Evolutionary conservation across 1,140 invertebrate genomes (phyloP).

Genomic region (Centruroides vittatus): DNA sequence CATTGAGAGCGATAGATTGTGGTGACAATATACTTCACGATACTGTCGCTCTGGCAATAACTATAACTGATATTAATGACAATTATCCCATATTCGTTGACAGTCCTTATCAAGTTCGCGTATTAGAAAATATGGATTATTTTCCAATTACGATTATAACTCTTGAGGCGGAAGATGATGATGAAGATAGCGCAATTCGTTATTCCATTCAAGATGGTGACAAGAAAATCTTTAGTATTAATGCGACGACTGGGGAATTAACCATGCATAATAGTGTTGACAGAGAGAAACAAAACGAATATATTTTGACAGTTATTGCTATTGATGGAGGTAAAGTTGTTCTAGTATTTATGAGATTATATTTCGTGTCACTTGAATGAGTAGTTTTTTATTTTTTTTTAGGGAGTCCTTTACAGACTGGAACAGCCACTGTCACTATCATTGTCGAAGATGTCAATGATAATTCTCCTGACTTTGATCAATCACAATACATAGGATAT

Average conservation of each 20-base stretch:
- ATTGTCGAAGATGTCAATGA: constrained; percentile 82
- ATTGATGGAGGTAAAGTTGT: constrained; percentile 34
- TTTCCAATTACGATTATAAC: constrained; percentile 34
- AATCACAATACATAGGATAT: constrained; percentile 38
- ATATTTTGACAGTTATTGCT: constrained; percentile 57
- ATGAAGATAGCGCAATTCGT: constrained; percentile 70
- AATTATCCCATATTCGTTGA: constrained; percentile 72
- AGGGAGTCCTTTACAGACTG: constrained; percentile 71
- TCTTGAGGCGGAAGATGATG: constrained; percentile 50
- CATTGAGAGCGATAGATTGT: constrained; percentile 59
- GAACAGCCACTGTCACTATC: constrained; percentile 49
- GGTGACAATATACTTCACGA: constrained; percentile 66
- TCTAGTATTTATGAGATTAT: background rate
- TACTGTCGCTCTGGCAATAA: constrained; percentile 54
- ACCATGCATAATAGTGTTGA: constrained; percentile 61
- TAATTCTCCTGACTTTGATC: constrained; percentile 51
- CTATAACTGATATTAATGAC: constrained; percentile 77
- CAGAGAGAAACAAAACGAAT: constrained; percentile 49
- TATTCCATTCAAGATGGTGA: constrained; percentile 42
- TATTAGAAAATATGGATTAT: constrained; percentile 29
- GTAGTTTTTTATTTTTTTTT: constrained; percentile 27
- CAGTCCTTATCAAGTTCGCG: constrained; percentile 24
- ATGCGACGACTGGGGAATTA: constrained; percentile 51
- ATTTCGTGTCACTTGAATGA: background rate
- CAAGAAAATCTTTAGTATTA: constrained; percentile 48